Conservation (phyloP, 2,888 invertebrate genomes). For the Mylabris sibirica region DNA sequence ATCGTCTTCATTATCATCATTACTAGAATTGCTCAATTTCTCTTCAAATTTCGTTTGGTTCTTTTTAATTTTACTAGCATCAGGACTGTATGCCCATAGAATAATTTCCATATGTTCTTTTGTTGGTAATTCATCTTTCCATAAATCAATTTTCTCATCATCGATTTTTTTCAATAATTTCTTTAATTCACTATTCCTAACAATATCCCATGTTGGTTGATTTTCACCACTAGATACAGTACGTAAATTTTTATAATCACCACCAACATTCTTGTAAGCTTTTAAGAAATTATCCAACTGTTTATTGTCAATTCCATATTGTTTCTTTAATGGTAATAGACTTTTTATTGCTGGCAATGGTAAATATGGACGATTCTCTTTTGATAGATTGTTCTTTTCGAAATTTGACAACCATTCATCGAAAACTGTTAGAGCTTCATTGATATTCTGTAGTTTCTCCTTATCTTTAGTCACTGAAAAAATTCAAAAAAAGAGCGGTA, state of each 20-base stretch:
- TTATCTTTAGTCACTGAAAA: constrained; percentile 75
- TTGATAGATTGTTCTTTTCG: constrained; percentile 71
- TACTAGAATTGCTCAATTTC: constrained; percentile 54
- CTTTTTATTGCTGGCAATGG: constrained; percentile 68
- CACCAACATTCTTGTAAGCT: constrained; percentile 71
- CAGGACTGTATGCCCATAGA: constrained; percentile 80
- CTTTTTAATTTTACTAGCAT: constrained; percentile 72
- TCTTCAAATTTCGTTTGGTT: constrained; percentile 62
- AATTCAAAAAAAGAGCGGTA: constrained; percentile 30
- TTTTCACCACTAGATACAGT: constrained; percentile 67
- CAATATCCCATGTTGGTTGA: constrained; percentile 77
- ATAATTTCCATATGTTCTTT: constrained; percentile 73
- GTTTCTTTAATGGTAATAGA: constrained; percentile 65
- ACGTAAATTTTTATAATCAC: constrained; percentile 77
- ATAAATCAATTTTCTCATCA: constrained; percentile 69
- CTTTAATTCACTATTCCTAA: constrained; percentile 71
- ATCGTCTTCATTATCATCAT: constrained; percentile 21
- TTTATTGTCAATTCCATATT: constrained; percentile 63
- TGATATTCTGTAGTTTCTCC: constrained; percentile 77
- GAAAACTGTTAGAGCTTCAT: constrained; percentile 74
- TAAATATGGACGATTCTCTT: constrained; percentile 75
- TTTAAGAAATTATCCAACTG: constrained; percentile 66
- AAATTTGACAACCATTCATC: constrained; percentile 79
- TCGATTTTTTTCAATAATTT: constrained; percentile 67
- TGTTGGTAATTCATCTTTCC: constrained; percentile 73